Base-by-base conservation (phyloP, 2,888 invertebrate species). In the Trachelus troglodyta region DNA sequence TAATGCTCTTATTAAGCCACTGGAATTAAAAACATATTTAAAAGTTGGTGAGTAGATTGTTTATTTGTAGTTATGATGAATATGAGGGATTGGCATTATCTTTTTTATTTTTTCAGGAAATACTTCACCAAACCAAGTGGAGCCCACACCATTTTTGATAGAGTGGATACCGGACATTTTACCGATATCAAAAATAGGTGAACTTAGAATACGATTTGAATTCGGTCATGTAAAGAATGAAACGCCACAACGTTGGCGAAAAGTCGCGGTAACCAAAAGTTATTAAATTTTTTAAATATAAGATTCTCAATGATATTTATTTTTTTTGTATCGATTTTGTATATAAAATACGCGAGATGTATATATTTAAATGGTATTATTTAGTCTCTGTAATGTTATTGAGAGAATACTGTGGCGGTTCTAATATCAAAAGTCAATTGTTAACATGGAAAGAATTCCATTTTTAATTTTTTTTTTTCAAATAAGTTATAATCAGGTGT, bases 151-250 rank as follows among this genome's bases (percentile, higher is more conserved):
- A 31, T 94, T 96, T 87, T 92, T 94, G 37, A 94, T 97, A 73
- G 95, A 96, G 88, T 97, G 96, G 96, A 94, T 95, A 79, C 96
- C 96, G 0, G 94, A 95, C 87, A 94, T 96, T 77, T 92, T 95
- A 76, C 95, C 95, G 11, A 92, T 93, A 81, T 94, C 95, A 68
- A 94, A 94, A 85, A 94, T 96, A 81, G 96, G 96, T 11, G 95
- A 96, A 87, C 91, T 97, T 79, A 93, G 94, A 81, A 93, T 97
- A 77, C 94, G 94, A 83, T 96, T 96, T 89, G 94, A 95, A 88
- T 94, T 95, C 88, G 95, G 95, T 73, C 95, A 94, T 87, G 94
- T 93, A 87, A 93, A 93, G 86, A 94, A 93, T 85, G 93, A 93
- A 35, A 90, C 89, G 12, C 84, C 85, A 9, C 89, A 88, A 73